phyloP scores from a whole-genome alignment of 53 echinoderm and acorn worm species.

The Temnopleurus reevesii region DNA sequence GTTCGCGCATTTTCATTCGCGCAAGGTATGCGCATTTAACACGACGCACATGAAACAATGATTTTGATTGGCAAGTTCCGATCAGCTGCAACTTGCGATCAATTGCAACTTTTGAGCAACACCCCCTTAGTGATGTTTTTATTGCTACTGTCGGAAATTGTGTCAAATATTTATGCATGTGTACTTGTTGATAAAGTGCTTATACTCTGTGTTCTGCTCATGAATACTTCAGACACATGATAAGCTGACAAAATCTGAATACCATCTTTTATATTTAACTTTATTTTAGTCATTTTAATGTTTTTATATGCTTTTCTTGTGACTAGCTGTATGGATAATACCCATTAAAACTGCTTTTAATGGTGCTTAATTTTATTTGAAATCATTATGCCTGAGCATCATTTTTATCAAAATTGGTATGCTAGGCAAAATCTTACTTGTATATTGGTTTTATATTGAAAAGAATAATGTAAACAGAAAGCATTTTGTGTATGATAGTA shows the following conservation, averaged over 20 bases:
- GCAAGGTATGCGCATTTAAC: too few species aligned
- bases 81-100: too few species aligned
- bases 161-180: background rate
- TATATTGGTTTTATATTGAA: background rate
- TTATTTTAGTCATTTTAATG: background rate
- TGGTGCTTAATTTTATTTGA: slow-evolving; percentile 6
- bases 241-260: too few species aligned
- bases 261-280: background rate
- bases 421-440: background rate
- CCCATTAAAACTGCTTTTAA: slow-evolving; percentile 4
- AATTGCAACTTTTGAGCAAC: too few species aligned
- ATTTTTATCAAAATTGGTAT: background rate
- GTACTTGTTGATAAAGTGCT: too few species aligned
- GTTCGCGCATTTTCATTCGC: too few species aligned
- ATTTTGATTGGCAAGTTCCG: too few species aligned
- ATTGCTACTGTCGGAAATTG: too few species aligned
- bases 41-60: too few species aligned
- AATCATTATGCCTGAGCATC: background rate
- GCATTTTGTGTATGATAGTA: slow-evolving; percentile 10
- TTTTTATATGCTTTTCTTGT: background rate
- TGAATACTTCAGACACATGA: too few species aligned
- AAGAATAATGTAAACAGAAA: background rate
- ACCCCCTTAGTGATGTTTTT: too few species aligned
- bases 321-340: background rate
- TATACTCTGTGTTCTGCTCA: too few species aligned